Conservation (phyloP, 2,113 vertebrate species). For the Engystomops pustulosus region DNA sequence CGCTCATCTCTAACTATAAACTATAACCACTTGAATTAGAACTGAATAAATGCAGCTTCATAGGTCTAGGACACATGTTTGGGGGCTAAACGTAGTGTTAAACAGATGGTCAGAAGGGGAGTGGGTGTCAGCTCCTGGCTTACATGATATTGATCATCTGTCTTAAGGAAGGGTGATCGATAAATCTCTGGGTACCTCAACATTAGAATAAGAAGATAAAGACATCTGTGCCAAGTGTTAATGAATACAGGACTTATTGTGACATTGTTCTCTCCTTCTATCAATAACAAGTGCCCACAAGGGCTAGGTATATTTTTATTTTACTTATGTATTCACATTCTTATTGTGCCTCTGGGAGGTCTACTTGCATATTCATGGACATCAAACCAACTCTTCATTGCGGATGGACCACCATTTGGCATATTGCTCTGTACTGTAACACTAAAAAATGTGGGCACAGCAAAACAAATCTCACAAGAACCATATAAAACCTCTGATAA, state of each 20-base stretch:
- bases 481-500: background rate
- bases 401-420: background rate
- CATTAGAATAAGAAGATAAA: no score
- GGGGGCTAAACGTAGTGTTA: no score
- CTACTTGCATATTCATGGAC: slow-evolving; percentile 4
- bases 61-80: no score
- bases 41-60: no score
- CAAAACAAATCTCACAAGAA: background rate
- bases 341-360: background rate
- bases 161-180: no score
- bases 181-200: no score
- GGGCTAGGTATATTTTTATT: background rate
- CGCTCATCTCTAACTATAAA: no score
- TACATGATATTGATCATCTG: no score
- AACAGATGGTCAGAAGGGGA: no score
- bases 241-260: background rate
- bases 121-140: no score
- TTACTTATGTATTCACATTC: background rate
- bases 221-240: no score
- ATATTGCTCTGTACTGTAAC: background rate
- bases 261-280: background rate
- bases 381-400: background rate
- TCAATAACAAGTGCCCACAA: background rate
- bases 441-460: slow-evolving; percentile 2
- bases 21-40: no score